Conservation (phyloP, 2,113 vertebrate species). For the Pholis gunnellus region DNA sequence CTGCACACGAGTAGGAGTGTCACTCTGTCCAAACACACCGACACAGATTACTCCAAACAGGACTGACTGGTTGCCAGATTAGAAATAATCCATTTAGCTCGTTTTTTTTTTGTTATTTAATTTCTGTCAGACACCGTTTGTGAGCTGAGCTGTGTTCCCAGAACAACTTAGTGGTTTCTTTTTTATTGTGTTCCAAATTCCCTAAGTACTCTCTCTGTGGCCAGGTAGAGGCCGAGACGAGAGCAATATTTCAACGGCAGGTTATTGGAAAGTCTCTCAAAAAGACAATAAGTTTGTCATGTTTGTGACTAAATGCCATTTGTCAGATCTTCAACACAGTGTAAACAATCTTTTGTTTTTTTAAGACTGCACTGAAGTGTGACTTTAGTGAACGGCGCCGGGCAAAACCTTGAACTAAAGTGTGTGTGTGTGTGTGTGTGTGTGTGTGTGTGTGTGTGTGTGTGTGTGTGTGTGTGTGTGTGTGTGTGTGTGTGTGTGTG, state of each 20-base stretch:
- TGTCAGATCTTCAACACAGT: constrained; percentile 49
- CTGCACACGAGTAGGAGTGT: constrained; percentile 8
- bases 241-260: background rate
- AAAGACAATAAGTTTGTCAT: background rate
- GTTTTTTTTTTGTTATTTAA: background rate
- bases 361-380: constrained; percentile 34
- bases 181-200: background rate
- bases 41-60: constrained; percentile 28
- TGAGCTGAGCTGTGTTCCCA: background rate
- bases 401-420: constrained; percentile 51
- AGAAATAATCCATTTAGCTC: constrained; percentile 19
- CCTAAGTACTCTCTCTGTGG: background rate
- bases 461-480: too few species aligned
- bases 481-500: too few species aligned
- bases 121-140: background rate
- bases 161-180: background rate
- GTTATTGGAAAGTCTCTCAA: constrained; percentile 4
- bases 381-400: constrained; percentile 42
- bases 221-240: background rate
- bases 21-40: constrained; percentile 38
- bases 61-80: constrained; percentile 46
- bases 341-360: constrained; percentile 14
- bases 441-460: too few species aligned
- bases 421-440: too few species aligned
- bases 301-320: constrained; percentile 39